Evolutionary conservation across 2,797 vertebrate genomes (phyloP).

Genomic region (Crypturellus tataupa): DNA sequence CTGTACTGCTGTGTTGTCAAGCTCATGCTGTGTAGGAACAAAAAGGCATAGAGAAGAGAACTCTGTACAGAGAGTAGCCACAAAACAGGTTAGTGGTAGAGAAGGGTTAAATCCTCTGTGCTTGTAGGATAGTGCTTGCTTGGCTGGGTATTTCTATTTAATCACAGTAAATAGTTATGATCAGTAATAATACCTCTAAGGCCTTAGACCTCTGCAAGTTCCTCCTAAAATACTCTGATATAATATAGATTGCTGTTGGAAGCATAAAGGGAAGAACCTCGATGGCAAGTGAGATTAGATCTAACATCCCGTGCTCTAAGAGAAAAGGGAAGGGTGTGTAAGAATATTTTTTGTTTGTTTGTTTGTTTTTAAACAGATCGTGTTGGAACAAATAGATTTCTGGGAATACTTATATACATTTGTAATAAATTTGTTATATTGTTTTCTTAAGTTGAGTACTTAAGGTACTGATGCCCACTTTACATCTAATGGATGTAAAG

Average conservation of each 20-base stretch:
- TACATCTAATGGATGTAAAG: background rate
- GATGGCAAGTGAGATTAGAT: background rate
- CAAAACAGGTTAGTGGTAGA: background rate
- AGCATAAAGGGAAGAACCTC: background rate
- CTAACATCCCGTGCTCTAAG: background rate
- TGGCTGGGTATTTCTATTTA: background rate
- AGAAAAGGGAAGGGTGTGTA: background rate
- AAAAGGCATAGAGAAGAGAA: background rate
- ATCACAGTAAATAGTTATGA: background rate
- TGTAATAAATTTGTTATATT: background rate
- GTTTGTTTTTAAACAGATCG: background rate
- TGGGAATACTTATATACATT: background rate
- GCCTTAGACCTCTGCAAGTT: background rate
- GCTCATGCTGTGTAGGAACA: background rate
- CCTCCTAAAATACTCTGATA: background rate
- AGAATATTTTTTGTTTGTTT: background rate
- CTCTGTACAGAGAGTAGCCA: background rate
- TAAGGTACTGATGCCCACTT: background rate
- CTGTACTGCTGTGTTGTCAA: background rate
- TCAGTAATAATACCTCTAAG: background rate
- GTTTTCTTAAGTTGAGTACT: background rate
- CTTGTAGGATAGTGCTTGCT: background rate
- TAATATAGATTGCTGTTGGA: background rate
- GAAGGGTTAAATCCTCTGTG: background rate
- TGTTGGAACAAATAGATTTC: background rate